Evolutionary conservation across 2,888 invertebrate genomes (phyloP), one percentile per base, ranked within the genome.

Genomic region (Ditylenchus weischeri): DNA sequence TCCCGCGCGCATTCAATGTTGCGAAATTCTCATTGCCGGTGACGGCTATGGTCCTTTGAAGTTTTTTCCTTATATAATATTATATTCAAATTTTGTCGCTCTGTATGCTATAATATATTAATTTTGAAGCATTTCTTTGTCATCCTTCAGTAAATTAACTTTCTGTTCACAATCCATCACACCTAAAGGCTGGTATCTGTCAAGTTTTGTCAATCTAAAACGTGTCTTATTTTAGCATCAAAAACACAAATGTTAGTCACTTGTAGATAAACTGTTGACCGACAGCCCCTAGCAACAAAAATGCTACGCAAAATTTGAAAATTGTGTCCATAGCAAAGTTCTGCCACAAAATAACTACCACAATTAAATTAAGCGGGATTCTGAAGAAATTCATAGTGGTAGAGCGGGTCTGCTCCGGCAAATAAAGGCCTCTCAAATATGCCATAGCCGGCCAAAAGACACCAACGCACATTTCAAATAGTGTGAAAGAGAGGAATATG

Each of bases 401-500:
- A 15, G 86, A 85, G 62, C 86, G 82, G 21, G 85, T 84, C 51
- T 65, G 36, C 76, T 86, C 86, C 3, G 86, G 85, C 0, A 86
- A 83, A 73, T 86, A 86, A 74, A 81, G 83, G 54, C 85, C 84
- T 36, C 74, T 67, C 47, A 74, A 62, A 35, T 63, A 68, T 66
- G 73, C 84, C 79, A 86, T 83, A 13, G 86, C 83, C 6, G 86
- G 86, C 86, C 86, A 86, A 76, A 86, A 86, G 65, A 86, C 83
- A 43, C 86, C 86, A 43, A 86, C 85, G 68, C 80, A 80, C 21
- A 81, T 78, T 76, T 86, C 86, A 79, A 86, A 86, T 18, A 85
- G 77, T 62, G 86, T 75, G 77, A 86, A 86, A 3, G 84, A 84
- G 35, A 74, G 72, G 75, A 85, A 86, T 29, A 86, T 74, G 18